Percentiles rank a stretch among this genome's conserved stretches.
Conservation (phyloP, 2,888 invertebrate genomes). For the Tetropium fuscum region DNA sequence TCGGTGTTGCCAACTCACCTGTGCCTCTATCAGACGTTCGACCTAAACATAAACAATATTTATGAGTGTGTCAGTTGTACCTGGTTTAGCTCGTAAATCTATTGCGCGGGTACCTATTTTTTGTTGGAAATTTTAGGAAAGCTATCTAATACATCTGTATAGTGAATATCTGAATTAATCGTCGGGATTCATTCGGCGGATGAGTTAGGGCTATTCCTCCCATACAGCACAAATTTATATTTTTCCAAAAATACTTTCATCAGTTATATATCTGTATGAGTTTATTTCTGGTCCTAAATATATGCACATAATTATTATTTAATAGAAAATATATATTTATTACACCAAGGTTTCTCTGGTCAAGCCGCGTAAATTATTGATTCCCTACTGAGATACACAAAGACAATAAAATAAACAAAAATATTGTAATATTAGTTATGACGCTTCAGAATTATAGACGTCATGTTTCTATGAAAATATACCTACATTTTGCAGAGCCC, state of each 20-base stretch:
- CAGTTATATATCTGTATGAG: too few species aligned
- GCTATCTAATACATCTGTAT: constrained; percentile 56
- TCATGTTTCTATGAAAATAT: too few species aligned
- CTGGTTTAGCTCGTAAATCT: constrained; percentile 66
- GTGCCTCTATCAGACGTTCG: constrained; percentile 56
- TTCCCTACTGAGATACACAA: too few species aligned
- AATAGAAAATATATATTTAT: too few species aligned
- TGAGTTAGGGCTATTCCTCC: constrained; percentile 34
- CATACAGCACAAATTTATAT: not conserved
- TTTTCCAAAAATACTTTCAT: not conserved
- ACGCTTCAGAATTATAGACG: too few species aligned
- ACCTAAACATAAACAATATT: constrained; percentile 67
- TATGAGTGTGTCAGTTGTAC: constrained; percentile 66
- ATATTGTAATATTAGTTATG: too few species aligned
- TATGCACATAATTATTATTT: too few species aligned
- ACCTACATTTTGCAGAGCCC: too few species aligned
- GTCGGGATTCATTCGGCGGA: constrained; percentile 40
- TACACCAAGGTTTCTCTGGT: too few species aligned
- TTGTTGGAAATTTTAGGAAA: constrained; percentile 52
- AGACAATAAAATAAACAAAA: too few species aligned
- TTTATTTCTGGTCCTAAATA: too few species aligned
- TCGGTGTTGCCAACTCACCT: constrained; percentile 63
- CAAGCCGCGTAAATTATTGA: too few species aligned
- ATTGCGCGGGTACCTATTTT: constrained; percentile 58
- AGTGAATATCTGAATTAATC: constrained; percentile 48